Base-by-base conservation (phyloP, 2,888 invertebrate species). In the Synanthedon vespiformis region DNA sequence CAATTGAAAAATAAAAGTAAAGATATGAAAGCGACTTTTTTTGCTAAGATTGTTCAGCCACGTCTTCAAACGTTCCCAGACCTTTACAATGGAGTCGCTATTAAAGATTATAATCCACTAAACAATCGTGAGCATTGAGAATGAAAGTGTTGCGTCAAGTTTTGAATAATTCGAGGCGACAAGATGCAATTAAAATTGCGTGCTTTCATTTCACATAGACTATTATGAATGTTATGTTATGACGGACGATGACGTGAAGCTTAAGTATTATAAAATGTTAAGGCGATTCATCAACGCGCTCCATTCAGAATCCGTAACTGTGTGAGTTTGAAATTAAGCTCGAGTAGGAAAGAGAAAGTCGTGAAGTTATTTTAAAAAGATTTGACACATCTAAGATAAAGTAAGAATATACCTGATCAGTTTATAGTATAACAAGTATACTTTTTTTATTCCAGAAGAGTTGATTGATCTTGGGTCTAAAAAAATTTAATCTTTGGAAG, bases 61-160 rank as follows among this genome's bases (percentile, higher is more conserved):
- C 49, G 50, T 49, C 14, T 44, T 16, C 44, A 47, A 44, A 4
- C 12, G 40, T 53, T 62, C 61, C 53, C 61, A 61, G 58, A 58
- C 57, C 59, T 55, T 57, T 53, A 62, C 61, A 62, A 63, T 60
- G 53, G 53, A 34, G 51, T 48, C 50, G 16, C 22, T 48, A 16
- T 55, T 57, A 58, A 56, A 58, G 61, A 60, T 63, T 57, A 58
- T 56, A 57, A 56, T 55, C 57, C 56, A 56, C 53, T 51, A 53
- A 56, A 58, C 57, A 58, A 59, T 57, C 51, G 56, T 56, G 52
- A 56, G 52, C 40, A 49, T 40, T 54, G 52, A 57, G 55, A 63
- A 75, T 64, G 74, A 79, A 74, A 76, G 75, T 68, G 67, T 81
- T 80, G 72, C 80, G 70, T 61, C 72, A 80, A 34, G 34, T 67